Conservation (phyloP, 92 coral and sea anemone genomes). For the Parazoanthus darwini region DNA sequence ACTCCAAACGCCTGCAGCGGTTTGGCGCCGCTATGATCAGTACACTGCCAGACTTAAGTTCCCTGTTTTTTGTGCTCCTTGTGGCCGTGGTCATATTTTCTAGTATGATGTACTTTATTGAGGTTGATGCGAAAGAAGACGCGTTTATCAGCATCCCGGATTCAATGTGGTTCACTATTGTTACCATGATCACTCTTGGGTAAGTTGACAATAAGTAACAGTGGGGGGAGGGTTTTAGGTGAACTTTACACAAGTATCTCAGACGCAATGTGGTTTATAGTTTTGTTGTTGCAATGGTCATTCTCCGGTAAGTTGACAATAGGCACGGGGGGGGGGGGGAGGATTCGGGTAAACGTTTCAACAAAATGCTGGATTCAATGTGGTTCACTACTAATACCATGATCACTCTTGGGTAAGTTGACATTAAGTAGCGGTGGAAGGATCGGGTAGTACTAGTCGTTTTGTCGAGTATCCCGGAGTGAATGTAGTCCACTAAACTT, state of each 20-base stretch:
- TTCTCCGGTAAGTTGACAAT: constrained; percentile 68
- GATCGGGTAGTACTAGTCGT: too few relatives aligned
- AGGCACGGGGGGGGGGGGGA: too few relatives aligned
- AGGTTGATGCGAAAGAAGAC: constrained; percentile 78
- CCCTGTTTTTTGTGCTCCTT: constrained; percentile 76
- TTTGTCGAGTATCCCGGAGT: background rate
- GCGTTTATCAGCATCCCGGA: constrained; percentile 91
- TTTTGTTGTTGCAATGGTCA: constrained; percentile 88
- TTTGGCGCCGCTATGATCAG: constrained; percentile 83
- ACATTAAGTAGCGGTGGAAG: too few relatives aligned
- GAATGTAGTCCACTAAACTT: constrained; percentile 95
- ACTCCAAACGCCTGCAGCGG: constrained; percentile 85
- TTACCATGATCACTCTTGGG: constrained; percentile 97
- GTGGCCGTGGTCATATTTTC: constrained; percentile 87
- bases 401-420: constrained; percentile 91
- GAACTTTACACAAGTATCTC: too few relatives aligned
- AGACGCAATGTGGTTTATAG: background rate
- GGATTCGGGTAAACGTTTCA: too few relatives aligned
- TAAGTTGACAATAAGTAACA: constrained; percentile 45
- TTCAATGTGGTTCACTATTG: constrained; percentile 97
- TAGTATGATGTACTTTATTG: constrained; percentile 90
- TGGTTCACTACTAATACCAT: constrained; percentile 93
- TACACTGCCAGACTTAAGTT: constrained; percentile 77
- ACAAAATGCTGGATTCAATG: constrained; percentile 73
- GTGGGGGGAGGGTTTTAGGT: background rate